Evolutionary conservation across 92 coral and sea anemone genomes (phyloP).

Genomic region (Pocillopora grandis): DNA sequence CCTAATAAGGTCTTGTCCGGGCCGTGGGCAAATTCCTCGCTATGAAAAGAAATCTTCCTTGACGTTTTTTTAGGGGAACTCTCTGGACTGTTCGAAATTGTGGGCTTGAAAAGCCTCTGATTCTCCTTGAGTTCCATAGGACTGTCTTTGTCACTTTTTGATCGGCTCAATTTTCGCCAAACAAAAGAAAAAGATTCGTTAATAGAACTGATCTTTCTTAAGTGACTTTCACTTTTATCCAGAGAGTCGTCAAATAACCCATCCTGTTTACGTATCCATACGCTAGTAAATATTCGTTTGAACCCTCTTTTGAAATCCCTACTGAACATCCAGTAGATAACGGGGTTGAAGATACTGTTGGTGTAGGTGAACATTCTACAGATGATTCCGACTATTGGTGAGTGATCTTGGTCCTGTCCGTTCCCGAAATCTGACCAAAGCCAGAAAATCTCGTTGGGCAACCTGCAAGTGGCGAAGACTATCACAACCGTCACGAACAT

Average conservation of each 20-base stretch:
- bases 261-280: constrained; percentile 2
- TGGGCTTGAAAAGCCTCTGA: neutral
- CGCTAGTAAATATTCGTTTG: neutral
- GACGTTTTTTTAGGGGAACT: neutral
- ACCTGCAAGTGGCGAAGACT: constrained; percentile 65
- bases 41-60: neutral
- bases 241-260: constrained; percentile 11
- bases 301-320: constrained; percentile 54
- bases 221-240: constrained; percentile 1
- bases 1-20: neutral
- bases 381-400: constrained; percentile 45
- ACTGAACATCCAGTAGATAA: constrained; percentile 55
- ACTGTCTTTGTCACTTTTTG: constrained; percentile 6
- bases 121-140: neutral
- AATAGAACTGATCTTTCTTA: constrained; percentile 6
- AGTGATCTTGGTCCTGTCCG: constrained; percentile 36
- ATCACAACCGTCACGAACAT: constrained; percentile 61
- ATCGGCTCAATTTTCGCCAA: constrained; percentile 34
- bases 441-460: constrained; percentile 70
- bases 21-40: neutral
- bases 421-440: constrained; percentile 70
- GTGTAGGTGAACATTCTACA: constrained; percentile 69
- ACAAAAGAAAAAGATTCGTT: constrained; percentile 28
- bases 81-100: neutral
- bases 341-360: constrained; percentile 66